Percentiles rank a stretch among this genome's conserved stretches.
phyloP scores from a whole-genome alignment of 2,113 vertebrate species.

The Callocephalon fimbriatum region DNA sequence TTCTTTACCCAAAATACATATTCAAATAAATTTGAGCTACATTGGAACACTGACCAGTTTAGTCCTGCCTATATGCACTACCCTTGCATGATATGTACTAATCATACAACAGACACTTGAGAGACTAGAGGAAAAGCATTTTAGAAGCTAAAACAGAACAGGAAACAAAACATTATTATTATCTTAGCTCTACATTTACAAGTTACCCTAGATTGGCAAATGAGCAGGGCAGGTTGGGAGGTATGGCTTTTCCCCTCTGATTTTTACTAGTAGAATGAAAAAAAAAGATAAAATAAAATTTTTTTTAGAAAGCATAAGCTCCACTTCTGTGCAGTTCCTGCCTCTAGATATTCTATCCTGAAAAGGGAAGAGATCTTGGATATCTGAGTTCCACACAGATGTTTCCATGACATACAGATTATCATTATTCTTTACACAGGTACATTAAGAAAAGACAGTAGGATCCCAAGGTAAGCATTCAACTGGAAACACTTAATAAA shows the following conservation, averaged over 20 bases:
- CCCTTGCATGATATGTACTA: background rate
- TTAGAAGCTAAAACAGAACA: background rate
- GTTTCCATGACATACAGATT: background rate
- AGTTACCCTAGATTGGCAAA: background rate
- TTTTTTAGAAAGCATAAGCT: background rate
- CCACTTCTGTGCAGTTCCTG: background rate
- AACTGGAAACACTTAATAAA: background rate
- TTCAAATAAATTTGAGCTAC: background rate
- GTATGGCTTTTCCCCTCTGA: background rate
- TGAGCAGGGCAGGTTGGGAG: background rate
- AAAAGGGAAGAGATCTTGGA: background rate
- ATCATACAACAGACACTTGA: too few relatives aligned
- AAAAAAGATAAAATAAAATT: too few relatives aligned
- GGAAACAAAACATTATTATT: background rate
- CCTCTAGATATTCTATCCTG: background rate
- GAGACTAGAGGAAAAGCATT: background rate
- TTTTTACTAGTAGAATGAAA: background rate
- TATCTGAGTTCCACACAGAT: background rate
- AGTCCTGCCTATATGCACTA: background rate
- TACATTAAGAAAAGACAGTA: background rate
- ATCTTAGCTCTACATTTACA: background rate
- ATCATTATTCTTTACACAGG: background rate
- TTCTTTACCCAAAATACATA: background rate
- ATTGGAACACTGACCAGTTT: background rate
- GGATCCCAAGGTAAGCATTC: background rate